Percentiles rank a stretch among this genome's conserved stretches.
Evolutionary conservation across 2,113 vertebrate genomes (phyloP).

Genomic region (Sclerurus mexicanus): DNA sequence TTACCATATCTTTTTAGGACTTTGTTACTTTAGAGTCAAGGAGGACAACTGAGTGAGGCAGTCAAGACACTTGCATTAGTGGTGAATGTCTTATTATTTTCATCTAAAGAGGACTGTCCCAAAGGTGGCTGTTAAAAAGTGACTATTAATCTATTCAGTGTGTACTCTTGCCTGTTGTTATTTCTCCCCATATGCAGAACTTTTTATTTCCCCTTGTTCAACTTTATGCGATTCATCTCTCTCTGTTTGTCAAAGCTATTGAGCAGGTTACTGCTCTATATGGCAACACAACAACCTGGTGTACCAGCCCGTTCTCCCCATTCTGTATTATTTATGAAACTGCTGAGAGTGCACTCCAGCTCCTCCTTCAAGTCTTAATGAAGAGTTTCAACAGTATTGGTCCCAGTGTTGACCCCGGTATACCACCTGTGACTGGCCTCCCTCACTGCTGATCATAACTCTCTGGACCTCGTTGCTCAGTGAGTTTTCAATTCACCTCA

Average conservation of each 20-base stretch:
- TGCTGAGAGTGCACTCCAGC: background rate
- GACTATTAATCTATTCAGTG: background rate
- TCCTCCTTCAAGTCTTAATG: background rate
- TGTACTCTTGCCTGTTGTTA: background rate
- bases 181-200: background rate
- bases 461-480: background rate
- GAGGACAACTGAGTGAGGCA: background rate
- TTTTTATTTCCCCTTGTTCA: background rate
- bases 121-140: background rate
- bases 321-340: background rate
- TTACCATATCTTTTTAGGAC: background rate
- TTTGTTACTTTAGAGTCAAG: background rate
- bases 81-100: background rate
- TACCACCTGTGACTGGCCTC: background rate
- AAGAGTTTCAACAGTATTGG: background rate
- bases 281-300: background rate
- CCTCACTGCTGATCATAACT: background rate
- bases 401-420: background rate
- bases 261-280: background rate
- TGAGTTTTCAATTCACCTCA: background rate
- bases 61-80: background rate
- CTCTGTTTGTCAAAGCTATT: background rate
- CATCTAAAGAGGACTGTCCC: background rate
- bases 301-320: background rate
- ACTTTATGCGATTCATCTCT: background rate